Conservation (phyloP, 2,888 invertebrate genomes). For the Cylloceria caligata region DNA sequence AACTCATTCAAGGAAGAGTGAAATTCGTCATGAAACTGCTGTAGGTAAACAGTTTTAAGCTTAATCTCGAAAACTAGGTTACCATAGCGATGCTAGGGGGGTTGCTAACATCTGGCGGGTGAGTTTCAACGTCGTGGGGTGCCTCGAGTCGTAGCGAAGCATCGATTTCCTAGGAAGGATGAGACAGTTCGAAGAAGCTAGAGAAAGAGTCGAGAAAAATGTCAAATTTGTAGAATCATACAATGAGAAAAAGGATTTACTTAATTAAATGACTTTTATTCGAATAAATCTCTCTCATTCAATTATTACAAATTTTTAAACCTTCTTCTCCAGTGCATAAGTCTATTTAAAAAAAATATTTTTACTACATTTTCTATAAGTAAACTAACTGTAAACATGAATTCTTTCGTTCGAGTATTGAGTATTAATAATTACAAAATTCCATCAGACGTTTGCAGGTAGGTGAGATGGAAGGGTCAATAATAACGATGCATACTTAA, state of each 20-base stretch:
- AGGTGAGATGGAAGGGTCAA: background rate
- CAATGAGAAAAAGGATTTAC: background rate
- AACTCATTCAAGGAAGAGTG: constrained; percentile 8
- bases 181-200: background rate
- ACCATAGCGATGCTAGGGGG: constrained; percentile 57
- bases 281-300: no score
- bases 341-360: no score
- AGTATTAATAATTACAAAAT: background rate
- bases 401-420: constrained; percentile 30
- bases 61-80: constrained; percentile 48
- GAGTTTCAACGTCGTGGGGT: background rate
- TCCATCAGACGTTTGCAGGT: no score
- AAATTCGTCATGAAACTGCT: constrained; percentile 9
- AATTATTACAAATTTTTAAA: no score
- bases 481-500: constrained; percentile 33
- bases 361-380: background rate
- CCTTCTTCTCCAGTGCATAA: no score
- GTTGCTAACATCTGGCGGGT: constrained; percentile 51
- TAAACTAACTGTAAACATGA: background rate
- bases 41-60: constrained; percentile 41
- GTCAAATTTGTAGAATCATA: constrained; percentile 13
- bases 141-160: background rate
- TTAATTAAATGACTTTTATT: background rate
- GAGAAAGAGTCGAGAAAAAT: background rate
- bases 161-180: constrained; percentile 15